A percentile compares a stretch with the other conserved stretches of the same genome.
phyloP scores from a whole-genome alignment of 2,797 vertebrate genomes.

The Leptoclinus maculatus region DNA sequence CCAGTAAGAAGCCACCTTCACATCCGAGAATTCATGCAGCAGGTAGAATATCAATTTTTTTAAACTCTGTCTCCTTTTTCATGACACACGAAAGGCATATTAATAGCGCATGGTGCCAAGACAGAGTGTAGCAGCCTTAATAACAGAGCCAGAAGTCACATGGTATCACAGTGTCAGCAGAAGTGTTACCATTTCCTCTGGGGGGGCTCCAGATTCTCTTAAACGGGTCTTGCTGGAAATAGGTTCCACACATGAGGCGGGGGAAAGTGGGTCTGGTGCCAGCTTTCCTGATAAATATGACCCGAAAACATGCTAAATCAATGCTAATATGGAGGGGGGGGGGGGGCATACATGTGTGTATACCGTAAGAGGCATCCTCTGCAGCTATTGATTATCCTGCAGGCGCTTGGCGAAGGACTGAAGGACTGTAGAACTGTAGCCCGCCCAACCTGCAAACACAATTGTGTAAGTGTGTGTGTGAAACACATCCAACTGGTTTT shows the following conservation, averaged over 20 bases:
- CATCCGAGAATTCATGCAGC: constrained; percentile 41
- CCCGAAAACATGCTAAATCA: constrained; percentile 57
- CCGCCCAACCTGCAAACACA: not conserved
- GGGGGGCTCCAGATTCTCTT: constrained; percentile 52
- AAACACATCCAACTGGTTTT: constrained; percentile 1
- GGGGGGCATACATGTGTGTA: not conserved
- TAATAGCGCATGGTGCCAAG: constrained; percentile 42
- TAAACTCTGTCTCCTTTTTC: constrained; percentile 21
- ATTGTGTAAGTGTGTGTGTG: not conserved
- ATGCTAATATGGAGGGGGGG: constrained; percentile 44
- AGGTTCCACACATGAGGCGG: constrained; percentile 37
- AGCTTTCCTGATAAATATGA: constrained; percentile 60
- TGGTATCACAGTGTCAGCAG: constrained; percentile 63
- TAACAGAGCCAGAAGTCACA: constrained; percentile 37
- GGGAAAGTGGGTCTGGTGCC: constrained; percentile 50
- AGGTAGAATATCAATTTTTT: constrained; percentile 24
- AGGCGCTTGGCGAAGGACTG: not conserved
- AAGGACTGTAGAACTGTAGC: not conserved
- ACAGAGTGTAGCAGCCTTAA: not conserved
- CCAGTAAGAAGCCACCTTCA: constrained; percentile 38
- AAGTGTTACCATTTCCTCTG: constrained; percentile 50
- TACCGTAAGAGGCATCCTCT: constrained; percentile 22
- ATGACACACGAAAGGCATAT: constrained; percentile 49
- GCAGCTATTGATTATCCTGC: constrained; percentile 27
- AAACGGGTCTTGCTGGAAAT: constrained; percentile 65